Evolutionary conservation across 1,140 invertebrate species (phyloP), one percentile per base, ranked within the genome.

Genomic region (Danaus plexippus): DNA sequence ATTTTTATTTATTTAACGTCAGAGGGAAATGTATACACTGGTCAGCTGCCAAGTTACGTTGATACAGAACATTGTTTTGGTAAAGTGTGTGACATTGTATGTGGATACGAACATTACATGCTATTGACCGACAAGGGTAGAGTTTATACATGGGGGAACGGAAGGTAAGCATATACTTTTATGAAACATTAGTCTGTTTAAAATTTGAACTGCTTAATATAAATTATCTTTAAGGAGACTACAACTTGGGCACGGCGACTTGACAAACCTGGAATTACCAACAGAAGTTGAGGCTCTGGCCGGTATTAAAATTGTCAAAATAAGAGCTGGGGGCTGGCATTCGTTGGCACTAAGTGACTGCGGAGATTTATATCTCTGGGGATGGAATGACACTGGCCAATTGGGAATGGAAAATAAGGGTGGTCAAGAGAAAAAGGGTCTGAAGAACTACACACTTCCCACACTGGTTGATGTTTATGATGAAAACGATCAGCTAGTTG

Each of bases 311-410:
- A 90, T 92, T 57, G 75, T 82, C 12, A 87, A 90, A 67, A 92
- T 96, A 60, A 89, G 92, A 59, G 91, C 94, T 52, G 94, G 93
- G 11, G 94, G 94, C 12, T 97, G 96, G 95, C 96, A 97, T 84
- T 93, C 91, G 43, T 89, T 91, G 52, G 94, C 92, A 40, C 71
- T 97, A 9, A 95, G 93, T 63, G 88, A 88, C 65, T 89, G 89
- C 85, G 93, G 93, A 9, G 94, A 96, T 80, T 65, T 97, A 0
- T 98, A 96, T 75, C 90, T 90, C 0, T 98, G 96, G 95, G 96
- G 96, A n/a, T 96, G 94, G 91, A 97, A 97, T 86, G 91, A 93
- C 63, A 91, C 89, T 77, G 95, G 95, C 0, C 95, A 98, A 76
- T 80, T 97, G 32, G 96, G 96, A 10, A 75, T 92, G 22, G 87